A percentile compares a stretch with the other conserved stretches of the same genome.
These are phyloP conservation scores for Helleia helle DNA, from an alignment of 2,888 invertebrate genomes.

Conservation along the genomic window DNA sequence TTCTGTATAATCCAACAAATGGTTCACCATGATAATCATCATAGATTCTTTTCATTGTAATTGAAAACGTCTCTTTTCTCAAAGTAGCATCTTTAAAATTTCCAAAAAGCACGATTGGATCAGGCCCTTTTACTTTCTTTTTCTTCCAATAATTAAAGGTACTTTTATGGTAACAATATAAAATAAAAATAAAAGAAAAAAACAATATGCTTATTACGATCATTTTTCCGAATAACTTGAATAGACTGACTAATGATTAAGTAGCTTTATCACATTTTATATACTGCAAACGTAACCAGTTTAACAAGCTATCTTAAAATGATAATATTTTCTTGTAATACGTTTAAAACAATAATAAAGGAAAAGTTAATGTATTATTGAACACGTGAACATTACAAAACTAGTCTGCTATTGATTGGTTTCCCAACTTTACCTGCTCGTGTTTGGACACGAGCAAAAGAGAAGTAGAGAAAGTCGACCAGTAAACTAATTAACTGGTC, in stretches of 20 bases:
- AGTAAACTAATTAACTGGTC: too few species aligned
- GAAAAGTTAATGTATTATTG: too few species aligned
- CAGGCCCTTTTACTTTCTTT: constrained; percentile 30
- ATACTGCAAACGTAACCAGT: too few species aligned
- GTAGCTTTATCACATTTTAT: neutral
- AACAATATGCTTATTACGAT: neutral
- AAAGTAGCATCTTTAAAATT: constrained; percentile 30
- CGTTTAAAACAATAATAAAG: too few species aligned
- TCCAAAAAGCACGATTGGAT: constrained; percentile 35
- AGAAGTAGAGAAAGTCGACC: too few species aligned
- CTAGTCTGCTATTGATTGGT: too few species aligned
- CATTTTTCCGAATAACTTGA: neutral
- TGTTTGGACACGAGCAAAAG: too few species aligned
- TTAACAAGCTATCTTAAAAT: too few species aligned
- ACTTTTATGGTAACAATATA: constrained; percentile 30
- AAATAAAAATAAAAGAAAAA: neutral
- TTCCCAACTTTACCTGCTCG: too few species aligned
- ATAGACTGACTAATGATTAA: neutral
- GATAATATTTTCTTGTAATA: too few species aligned
- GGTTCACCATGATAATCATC: constrained; percentile 35
- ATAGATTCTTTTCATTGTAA: constrained; percentile 29
- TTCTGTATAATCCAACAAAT: constrained; percentile 39
- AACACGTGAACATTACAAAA: too few species aligned
- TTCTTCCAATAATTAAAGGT: constrained; percentile 40
- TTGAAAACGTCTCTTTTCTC: constrained; percentile 21